Evolutionary conservation across 35 echinoderm and acorn worm species (phyloP).

Genomic region (Patiria miniata): DNA sequence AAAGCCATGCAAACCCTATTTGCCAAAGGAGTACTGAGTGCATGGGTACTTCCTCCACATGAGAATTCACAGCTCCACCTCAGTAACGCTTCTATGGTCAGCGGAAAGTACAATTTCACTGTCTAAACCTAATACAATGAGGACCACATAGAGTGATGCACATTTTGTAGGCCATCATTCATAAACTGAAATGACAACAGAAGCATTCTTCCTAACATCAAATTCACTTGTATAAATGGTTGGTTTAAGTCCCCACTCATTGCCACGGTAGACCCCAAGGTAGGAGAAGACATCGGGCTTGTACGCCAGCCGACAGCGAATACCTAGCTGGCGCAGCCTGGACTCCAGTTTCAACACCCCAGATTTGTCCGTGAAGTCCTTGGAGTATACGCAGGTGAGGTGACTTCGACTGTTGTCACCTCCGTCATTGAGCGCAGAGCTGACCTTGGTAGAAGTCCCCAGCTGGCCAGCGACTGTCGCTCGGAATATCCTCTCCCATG

Average conservation of each 20-base stretch:
- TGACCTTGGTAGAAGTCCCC: constrained; percentile 38
- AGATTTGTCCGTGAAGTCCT: constrained; percentile 44
- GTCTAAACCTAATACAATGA: too few relatives aligned
- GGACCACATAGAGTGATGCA: too few relatives aligned
- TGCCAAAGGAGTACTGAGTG: too few relatives aligned
- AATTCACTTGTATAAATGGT: constrained; percentile 41
- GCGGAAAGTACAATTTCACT: too few relatives aligned
- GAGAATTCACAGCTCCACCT: too few relatives aligned
- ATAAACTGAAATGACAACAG: not conserved
- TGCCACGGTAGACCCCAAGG: constrained; percentile 44
- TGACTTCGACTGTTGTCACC: not conserved
- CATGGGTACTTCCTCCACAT: too few relatives aligned
- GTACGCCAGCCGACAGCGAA: constrained; percentile 32
- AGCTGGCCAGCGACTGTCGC: constrained; percentile 15
- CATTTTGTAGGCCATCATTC: not conserved
- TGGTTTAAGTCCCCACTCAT: constrained; percentile 50
- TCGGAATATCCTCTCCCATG: constrained; percentile 43
- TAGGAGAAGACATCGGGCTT: constrained; percentile 57
- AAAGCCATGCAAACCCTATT: too few relatives aligned
- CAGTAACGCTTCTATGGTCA: too few relatives aligned
- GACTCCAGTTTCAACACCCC: constrained; percentile 10
- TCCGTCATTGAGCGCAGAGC: not conserved
- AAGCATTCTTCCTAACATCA: constrained; percentile 6
- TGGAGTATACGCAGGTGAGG: constrained; percentile 53
- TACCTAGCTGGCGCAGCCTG: constrained; percentile 20